These are phyloP conservation scores for Eupithecia insigniata DNA, from an alignment of 2,888 invertebrate genomes.

Conservation along the genomic window DNA sequence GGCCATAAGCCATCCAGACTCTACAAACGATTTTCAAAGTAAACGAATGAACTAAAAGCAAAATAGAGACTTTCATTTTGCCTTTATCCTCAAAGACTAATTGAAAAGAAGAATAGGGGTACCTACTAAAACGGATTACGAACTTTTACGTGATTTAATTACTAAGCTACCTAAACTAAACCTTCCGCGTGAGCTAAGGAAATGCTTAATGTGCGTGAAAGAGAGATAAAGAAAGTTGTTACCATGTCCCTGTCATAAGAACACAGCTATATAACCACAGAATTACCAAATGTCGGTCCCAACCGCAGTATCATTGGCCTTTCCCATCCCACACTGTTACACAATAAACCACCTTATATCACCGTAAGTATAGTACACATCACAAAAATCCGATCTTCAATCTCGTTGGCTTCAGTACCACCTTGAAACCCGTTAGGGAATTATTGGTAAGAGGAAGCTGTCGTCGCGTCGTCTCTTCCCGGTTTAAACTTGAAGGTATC, in stretches of 20 bases:
- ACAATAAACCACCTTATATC: conserved; percentile 5
- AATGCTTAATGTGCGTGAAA: background rate
- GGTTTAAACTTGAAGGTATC: conserved; percentile 23
- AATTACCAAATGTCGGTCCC: background rate
- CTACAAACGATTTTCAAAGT: background rate
- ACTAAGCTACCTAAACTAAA: background rate
- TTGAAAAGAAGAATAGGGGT: background rate
- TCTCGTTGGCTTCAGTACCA: conserved; percentile 22
- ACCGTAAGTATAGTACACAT: conserved; percentile 24
- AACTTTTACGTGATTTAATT: background rate
- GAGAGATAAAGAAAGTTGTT: background rate
- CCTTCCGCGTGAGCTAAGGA: background rate
- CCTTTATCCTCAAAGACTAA: background rate
- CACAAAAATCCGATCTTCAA: conserved; percentile 14
- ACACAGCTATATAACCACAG: background rate
- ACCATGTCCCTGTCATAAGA: background rate
- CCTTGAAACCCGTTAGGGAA: conserved; percentile 43
- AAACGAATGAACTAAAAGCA: no score
- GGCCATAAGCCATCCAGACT: background rate
- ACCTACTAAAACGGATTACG: background rate
- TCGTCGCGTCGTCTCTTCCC: conserved; percentile 37
- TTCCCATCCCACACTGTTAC: background rate
- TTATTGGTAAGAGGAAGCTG: conserved; percentile 40
- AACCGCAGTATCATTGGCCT: conserved; percentile 9
- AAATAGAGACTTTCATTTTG: background rate